A percentile compares a stretch with the other conserved stretches of the same genome.
Evolutionary conservation across 2,888 invertebrate genomes (phyloP).

Genomic region (Thereva nobilitata): DNA sequence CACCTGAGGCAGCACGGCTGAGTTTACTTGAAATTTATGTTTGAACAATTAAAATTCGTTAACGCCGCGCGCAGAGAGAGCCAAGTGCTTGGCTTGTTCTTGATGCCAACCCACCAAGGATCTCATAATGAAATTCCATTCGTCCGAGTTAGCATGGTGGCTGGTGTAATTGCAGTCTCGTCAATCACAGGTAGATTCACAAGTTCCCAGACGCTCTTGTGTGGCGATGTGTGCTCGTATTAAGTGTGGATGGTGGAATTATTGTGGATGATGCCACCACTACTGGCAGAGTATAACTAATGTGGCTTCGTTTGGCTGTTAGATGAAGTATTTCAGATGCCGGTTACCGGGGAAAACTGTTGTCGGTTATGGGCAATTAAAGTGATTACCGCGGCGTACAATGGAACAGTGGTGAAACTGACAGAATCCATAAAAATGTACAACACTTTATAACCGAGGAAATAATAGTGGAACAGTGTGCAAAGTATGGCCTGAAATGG

Average conservation of each 20-base stretch:
- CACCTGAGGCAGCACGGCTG: slow-evolving; percentile 14
- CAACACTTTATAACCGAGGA: slow-evolving; percentile 16
- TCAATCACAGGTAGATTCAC: background rate
- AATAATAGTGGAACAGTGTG: no score
- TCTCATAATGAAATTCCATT: slow-evolving; percentile 10
- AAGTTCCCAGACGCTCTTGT: no score
- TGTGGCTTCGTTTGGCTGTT: background rate
- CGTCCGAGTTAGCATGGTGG: background rate
- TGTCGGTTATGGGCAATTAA: slow-evolving; percentile 26
- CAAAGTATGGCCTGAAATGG: no score
- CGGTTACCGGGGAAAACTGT: slow-evolving; percentile 14
- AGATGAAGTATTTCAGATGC: background rate
- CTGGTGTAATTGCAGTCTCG: slow-evolving; percentile 12
- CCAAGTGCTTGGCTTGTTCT: slow-evolving; percentile 4
- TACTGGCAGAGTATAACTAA: background rate
- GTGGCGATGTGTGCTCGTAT: no score
- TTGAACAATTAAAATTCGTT: slow-evolving; percentile 32
- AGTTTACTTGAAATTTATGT: slow-evolving; percentile 18
- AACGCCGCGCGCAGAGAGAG: background rate
- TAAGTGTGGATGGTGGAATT: background rate
- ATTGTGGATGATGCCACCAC: background rate
- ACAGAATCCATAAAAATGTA: slow-evolving; percentile 11
- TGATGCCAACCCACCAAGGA: slow-evolving; percentile 18
- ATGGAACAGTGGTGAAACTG: slow-evolving; percentile 16
- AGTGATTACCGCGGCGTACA: slow-evolving; percentile 27